Evolutionary conservation across 2,113 vertebrate species (phyloP).

Genomic region (Salvelinus alpinus): DNA sequence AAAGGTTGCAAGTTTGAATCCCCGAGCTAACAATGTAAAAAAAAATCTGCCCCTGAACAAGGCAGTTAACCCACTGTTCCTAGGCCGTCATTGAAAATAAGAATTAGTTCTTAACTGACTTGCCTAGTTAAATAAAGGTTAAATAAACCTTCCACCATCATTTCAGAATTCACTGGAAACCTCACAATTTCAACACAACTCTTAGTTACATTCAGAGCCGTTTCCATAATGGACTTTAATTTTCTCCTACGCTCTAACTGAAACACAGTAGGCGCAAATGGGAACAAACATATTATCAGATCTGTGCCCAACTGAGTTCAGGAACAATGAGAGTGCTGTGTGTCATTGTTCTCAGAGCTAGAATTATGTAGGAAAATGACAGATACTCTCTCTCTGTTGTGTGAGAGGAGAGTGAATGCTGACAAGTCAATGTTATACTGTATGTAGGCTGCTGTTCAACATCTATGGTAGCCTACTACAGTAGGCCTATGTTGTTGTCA

Average conservation of each 20-base stretch:
- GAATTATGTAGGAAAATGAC: not conserved
- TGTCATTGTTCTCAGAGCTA: not conserved
- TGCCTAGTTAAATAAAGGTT: no score
- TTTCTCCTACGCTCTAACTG: not conserved
- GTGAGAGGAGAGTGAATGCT: not conserved
- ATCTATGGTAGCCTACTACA: no score
- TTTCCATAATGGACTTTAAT: not conserved
- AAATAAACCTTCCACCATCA: no score
- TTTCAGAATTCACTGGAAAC: not conserved
- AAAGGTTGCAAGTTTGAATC: no score
- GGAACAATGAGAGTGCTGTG: not conserved
- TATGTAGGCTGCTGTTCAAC: no score
- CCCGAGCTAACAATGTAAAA: no score
- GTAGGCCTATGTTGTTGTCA: not conserved
- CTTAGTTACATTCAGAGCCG: not conserved
- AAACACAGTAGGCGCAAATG: not conserved
- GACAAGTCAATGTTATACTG: not conserved
- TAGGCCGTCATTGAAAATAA: no score
- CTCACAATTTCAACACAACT: not conserved
- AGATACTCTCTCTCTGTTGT: not conserved
- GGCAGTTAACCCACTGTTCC: no score
- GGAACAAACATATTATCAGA: not conserved
- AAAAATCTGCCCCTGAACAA: no score
- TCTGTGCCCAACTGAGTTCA: not conserved
- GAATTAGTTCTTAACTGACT: no score